Percentiles rank a stretch among this genome's conserved stretches.
Evolutionary conservation across 2,888 invertebrate genomes (phyloP).

Genomic region (Acanthacorydalis orientalis): DNA sequence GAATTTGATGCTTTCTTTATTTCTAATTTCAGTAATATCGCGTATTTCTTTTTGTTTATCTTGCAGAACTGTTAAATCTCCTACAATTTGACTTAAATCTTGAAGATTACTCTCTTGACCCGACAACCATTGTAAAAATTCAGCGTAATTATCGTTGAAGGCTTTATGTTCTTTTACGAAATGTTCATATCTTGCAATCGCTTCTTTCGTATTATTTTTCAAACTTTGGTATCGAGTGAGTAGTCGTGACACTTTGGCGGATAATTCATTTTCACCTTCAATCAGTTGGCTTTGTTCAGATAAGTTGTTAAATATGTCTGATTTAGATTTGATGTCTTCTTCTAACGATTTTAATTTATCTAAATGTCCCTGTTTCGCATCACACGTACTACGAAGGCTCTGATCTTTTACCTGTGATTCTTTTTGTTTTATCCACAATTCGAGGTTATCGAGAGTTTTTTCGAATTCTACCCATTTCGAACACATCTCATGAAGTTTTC

Average conservation of each 20-base stretch:
- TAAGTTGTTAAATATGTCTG: constrained; percentile 46
- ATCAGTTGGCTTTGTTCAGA: constrained; percentile 52
- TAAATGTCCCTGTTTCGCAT: constrained; percentile 63
- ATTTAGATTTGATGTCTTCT: constrained; percentile 49
- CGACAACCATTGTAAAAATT: constrained; percentile 60
- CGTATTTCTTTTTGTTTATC: constrained; percentile 67
- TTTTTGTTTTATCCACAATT: constrained; percentile 71
- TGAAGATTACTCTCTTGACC: constrained; percentile 55
- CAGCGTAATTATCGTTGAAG: constrained; percentile 58
- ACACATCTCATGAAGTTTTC: constrained; percentile 56
- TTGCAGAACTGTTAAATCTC: constrained; percentile 68
- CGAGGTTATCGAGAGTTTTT: constrained; percentile 55
- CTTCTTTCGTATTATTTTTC: constrained; percentile 68
- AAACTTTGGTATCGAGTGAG: constrained; percentile 68
- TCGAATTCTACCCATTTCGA: constrained; percentile 72
- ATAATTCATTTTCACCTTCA: constrained; percentile 59
- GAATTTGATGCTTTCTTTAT: constrained; percentile 61
- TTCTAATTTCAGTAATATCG: constrained; percentile 54
- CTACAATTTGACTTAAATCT: constrained; percentile 67
- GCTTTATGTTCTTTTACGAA: constrained; percentile 72
- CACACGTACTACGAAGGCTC: constrained; percentile 69
- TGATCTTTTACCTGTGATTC: constrained; percentile 79
- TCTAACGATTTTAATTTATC: constrained; percentile 58
- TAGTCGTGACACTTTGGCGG: constrained; percentile 56
- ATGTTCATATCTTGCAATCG: constrained; percentile 62